Evolutionary conservation across 2,888 invertebrate species (phyloP).

Genomic region (Dicycla oo): DNA sequence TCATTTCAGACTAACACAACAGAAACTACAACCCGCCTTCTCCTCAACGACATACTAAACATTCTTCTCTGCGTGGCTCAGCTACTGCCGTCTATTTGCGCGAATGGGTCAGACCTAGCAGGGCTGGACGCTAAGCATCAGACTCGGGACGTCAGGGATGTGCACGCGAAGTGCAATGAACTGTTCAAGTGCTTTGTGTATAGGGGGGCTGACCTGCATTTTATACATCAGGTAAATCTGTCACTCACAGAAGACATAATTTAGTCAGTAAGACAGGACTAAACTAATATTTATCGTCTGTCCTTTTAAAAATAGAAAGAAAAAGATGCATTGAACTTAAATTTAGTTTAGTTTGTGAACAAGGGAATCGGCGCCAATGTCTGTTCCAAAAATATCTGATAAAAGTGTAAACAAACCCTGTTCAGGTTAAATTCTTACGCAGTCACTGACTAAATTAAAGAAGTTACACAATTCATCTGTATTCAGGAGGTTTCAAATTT

Average conservation of each 20-base stretch:
- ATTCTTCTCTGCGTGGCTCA: constrained; percentile 94
- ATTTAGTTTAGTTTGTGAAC: no score
- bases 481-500: no score
- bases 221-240: constrained; percentile 92
- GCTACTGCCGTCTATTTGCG: constrained; percentile 93
- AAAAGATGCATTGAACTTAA: no score
- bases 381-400: neutral
- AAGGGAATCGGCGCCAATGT: no score
- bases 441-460: neutral
- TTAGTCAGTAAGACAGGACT: no score
- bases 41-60: constrained; percentile 94
- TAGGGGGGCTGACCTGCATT: constrained; percentile 94
- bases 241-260: neutral
- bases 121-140: constrained; percentile 91
- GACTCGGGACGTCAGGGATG: constrained; percentile 93
- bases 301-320: no score
- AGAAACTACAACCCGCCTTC: constrained; percentile 86
- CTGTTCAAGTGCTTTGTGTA: constrained; percentile 93
- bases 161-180: constrained; percentile 96
- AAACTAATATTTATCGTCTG: no score
- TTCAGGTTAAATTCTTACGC: neutral
- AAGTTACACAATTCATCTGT: no score
- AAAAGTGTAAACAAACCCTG: neutral
- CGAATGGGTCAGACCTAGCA: constrained; percentile 90
- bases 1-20: constrained; percentile 91